Conservation (phyloP, 2,888 invertebrate species). For the Agrochola circellaris region DNA sequence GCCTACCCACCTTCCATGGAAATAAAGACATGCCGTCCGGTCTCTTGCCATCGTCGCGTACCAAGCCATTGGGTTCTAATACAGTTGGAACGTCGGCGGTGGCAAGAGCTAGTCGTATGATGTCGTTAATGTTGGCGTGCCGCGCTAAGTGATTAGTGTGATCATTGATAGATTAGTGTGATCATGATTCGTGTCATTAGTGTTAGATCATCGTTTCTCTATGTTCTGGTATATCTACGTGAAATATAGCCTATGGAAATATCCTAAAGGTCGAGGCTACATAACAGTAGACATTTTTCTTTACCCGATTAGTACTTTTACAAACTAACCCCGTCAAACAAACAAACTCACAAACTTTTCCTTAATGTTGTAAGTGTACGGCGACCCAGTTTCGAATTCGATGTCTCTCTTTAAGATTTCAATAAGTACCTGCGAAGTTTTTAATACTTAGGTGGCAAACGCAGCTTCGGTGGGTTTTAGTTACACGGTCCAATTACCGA, state of each 20-base stretch:
- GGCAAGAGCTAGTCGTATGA: too few species aligned
- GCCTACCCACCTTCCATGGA: too few species aligned
- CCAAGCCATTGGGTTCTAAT: too few species aligned
- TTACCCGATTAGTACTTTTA: background rate
- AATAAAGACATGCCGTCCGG: too few species aligned
- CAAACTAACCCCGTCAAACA: background rate
- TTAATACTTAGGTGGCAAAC: background rate
- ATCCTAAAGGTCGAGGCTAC: background rate
- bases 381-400: background rate
- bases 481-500: background rate
- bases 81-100: too few species aligned
- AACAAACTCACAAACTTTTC: background rate
- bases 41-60: too few species aligned
- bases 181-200: background rate
- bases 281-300: background rate
- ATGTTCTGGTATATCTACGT: background rate
- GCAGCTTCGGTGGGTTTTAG: background rate
- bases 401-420: background rate
- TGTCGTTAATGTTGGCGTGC: too few species aligned
- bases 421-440: background rate
- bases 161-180: background rate
- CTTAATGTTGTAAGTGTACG: background rate
- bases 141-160: too few species aligned
- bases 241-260: background rate
- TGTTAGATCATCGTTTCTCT: background rate